phyloP scores from a whole-genome alignment of 2,888 invertebrate genomes.

The Ametastegia equiseti region DNA sequence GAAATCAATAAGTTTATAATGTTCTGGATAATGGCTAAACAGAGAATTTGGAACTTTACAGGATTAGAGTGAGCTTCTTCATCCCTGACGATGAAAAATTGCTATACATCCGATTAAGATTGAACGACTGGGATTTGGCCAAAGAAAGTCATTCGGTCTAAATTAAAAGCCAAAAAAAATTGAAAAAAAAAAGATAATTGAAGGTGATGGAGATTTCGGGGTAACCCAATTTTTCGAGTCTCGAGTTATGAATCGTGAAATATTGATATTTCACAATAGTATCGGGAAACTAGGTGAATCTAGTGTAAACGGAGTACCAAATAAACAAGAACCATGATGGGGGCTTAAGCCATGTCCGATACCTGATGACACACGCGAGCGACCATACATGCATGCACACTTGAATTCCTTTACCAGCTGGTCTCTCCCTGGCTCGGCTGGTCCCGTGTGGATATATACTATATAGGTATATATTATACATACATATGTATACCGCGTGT shows the following conservation, averaged over 20 bases:
- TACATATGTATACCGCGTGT: neutral
- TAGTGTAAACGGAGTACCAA: constrained; percentile 29
- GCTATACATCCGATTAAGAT: no score
- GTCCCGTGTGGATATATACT: neutral
- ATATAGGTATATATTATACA: neutral
- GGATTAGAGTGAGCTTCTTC: no score
- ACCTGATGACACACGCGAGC: neutral
- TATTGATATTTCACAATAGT: constrained; percentile 2
- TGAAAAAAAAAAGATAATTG: no score
- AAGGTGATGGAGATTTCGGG: no score
- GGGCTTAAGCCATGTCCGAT: neutral
- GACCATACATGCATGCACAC: neutral
- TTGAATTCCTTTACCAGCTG: constrained; percentile 33
- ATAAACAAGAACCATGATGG: constrained; percentile 19
- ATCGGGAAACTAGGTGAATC: constrained; percentile 2
- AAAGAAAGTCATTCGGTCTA: no score
- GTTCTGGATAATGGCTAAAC: no score
- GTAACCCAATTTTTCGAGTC: no score
- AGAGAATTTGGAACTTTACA: no score
- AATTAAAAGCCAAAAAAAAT: no score
- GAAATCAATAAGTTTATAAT: no score
- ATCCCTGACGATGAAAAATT: no score
- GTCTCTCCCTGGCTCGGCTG: neutral
- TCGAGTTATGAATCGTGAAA: neutral
- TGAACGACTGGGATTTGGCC: no score